A percentile compares a stretch with the other conserved stretches of the same genome.
These are phyloP conservation scores for Pseudois nayaur DNA, from an alignment of 2,113 vertebrate genomes.

Conservation along the genomic window DNA sequence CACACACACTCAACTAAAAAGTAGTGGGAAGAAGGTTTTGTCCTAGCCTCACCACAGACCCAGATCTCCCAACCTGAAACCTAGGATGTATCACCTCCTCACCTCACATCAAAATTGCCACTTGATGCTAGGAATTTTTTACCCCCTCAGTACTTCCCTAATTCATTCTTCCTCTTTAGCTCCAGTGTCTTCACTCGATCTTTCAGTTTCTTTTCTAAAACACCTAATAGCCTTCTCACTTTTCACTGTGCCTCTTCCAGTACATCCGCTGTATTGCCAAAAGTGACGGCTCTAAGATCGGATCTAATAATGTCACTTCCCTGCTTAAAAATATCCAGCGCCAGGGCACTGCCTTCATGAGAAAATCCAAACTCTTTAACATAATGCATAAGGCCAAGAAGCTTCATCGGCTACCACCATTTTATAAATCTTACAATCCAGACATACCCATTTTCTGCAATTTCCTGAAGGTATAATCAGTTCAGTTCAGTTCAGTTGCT, in stretches of 20 bases:
- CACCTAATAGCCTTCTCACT: neutral
- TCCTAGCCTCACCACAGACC: accelerated
- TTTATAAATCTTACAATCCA: neutral
- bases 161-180: neutral
- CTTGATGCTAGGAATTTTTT: neutral
- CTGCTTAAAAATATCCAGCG: neutral
- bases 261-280: neutral
- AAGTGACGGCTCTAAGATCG: neutral
- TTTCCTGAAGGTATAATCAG: neutral
- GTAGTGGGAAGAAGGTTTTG: neutral
- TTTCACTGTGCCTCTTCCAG: neutral
- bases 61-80: neutral
- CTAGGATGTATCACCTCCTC: neutral
- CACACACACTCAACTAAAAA: neutral
- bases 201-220: neutral
- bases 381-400: neutral
- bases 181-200: neutral
- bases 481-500: too few relatives aligned
- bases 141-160: neutral
- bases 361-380: neutral
- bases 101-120: neutral
- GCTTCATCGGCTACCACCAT: neutral
- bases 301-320: neutral
- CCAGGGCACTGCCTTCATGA: neutral
- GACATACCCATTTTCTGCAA: neutral